A percentile compares a stretch with the other conserved stretches of the same genome.
These are phyloP conservation scores for Hetaerina titia DNA, from an alignment of 2,888 invertebrate species.

Conservation along the genomic window DNA sequence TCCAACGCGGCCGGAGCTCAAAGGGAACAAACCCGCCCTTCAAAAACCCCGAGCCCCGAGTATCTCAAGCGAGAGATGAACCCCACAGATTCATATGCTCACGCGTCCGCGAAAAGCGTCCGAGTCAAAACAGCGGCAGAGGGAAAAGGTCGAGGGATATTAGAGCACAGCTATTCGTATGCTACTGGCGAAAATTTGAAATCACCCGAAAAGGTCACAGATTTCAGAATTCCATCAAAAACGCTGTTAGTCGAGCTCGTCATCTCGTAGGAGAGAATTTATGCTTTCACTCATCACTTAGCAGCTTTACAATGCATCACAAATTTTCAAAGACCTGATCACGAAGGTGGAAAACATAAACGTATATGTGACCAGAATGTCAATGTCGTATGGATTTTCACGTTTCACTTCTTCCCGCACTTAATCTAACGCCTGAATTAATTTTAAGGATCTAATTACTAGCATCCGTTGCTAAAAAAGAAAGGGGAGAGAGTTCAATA, in stretches of 20 bases:
- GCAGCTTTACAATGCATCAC: no score
- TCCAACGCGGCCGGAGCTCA: not conserved
- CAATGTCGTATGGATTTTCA: no score
- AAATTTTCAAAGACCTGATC: no score
- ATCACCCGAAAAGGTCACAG: not conserved
- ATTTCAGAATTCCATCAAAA: not conserved
- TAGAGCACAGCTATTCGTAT: not conserved
- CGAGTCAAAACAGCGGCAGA: not conserved
- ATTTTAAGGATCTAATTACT: no score
- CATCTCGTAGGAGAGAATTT: not conserved
- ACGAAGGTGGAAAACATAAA: no score
- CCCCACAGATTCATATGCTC: not conserved
- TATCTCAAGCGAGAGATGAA: not conserved
- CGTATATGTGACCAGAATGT: no score
- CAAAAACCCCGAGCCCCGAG: not conserved
- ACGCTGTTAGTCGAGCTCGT: not conserved
- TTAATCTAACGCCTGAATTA: no score
- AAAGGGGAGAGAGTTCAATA: no score
- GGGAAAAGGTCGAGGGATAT: not conserved
- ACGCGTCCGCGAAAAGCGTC: not conserved
- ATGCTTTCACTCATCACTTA: no score
- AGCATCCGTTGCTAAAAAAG: no score
- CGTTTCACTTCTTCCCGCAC: no score
- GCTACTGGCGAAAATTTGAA: not conserved
- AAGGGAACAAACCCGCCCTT: not conserved